phyloP scores from a whole-genome alignment of 2,113 vertebrate species.

The crab-eating macaque (Macaca fascicularis) region T2T-MFA8v1.1 NC_088385.1:11147001-11147500 shows the following conservation, averaged over 20 bases:
- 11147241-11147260: background rate
- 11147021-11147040: background rate
- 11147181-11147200: background rate
- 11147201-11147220: background rate
- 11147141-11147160: background rate
- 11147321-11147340: background rate
- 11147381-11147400: background rate
- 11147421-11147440: background rate
- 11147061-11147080: background rate
- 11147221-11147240: background rate
- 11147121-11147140: background rate
- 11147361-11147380: background rate
- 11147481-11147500: background rate
- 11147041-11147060: background rate
- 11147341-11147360: background rate
- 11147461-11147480: background rate
- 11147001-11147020: background rate
- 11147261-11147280: background rate
- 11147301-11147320: background rate
- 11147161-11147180: background rate
- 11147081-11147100: background rate
- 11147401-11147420: background rate
- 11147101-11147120: background rate
- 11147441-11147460: background rate
- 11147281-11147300: background rate